phyloP scores from a whole-genome alignment of 2,113 vertebrate species.

The Bucco capensis region DNA sequence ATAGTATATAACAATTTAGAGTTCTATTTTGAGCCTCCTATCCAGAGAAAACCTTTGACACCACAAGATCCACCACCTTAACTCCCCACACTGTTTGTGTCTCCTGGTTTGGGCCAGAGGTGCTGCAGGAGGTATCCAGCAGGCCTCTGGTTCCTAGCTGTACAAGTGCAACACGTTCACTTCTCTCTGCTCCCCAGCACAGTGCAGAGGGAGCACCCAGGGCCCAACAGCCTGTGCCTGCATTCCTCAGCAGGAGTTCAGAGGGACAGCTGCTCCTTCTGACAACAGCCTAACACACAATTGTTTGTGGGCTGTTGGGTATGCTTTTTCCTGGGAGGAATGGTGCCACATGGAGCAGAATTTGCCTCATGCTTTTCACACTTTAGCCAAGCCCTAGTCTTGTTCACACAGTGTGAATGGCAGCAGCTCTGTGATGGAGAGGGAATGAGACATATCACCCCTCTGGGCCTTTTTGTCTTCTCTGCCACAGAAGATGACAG shows the following conservation, averaged over 20 bases:
- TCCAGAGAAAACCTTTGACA: background rate
- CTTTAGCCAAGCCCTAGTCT: background rate
- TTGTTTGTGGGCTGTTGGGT: background rate
- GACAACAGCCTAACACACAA: background rate
- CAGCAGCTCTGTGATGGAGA: conserved; percentile 47
- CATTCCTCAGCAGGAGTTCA: background rate
- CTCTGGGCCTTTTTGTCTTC: conserved; percentile 33
- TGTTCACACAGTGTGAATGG: conserved; percentile 44
- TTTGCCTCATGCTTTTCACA: background rate
- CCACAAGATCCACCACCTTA: background rate
- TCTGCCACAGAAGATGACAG: background rate
- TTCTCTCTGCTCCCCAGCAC: background rate
- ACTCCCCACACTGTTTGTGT: background rate
- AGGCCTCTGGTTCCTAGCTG: background rate
- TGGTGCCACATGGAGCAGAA: conserved; percentile 16
- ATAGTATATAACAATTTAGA: background rate
- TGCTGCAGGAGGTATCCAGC: background rate
- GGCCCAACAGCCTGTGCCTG: background rate
- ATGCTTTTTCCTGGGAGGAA: background rate
- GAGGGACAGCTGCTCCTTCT: background rate
- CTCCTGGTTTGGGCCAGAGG: background rate
- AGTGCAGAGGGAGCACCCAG: background rate
- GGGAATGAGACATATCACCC: conserved; percentile 6
- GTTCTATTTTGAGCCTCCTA: background rate
- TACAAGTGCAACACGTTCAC: background rate